Base-by-base conservation (phyloP, 1,140 invertebrate genomes). In the Propsilocerus akamusi region DNA sequence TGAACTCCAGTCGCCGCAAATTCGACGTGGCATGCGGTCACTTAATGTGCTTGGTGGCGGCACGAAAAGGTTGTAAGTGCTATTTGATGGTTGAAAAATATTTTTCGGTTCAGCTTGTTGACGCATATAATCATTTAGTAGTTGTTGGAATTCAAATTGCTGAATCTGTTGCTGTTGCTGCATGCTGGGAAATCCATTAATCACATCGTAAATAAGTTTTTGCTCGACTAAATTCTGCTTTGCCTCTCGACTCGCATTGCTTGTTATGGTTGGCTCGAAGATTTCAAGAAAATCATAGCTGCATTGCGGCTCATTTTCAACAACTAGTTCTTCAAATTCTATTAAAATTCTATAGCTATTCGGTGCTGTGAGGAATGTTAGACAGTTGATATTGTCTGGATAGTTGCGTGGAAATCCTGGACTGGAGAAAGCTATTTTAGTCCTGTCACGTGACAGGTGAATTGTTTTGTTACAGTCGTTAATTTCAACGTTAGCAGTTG, bases 1-100 rank as follows among this genome's bases (percentile, higher is more conserved):
- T 8, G 72, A 69, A 53, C 74, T 80, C 78, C 80, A 83, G 59
- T 86, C 78, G 2, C 82, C 82, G 61, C 83, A 87, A 4, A 77
- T 63, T 6, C 76, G 65, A 25, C 70, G 60, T 26, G 65, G 58
- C 17, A 59, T 57, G 2, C 52, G 47, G 11, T 57, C 34, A 41
- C 17, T 17, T 41, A 41, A 41, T 20, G 34, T 41, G 22, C 34
- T 41, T 5, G 34, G 34, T 17, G 34, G 34, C 22, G 34, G 34
- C 1, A 41, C 22, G 22, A 41, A 41, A 17, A 20, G 10, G 10
- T 41, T 41, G 10, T 41, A 41, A 17, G 34, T 41, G 14, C 14
- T 41, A 20, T 41, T 41, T 20, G 34, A 41, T 20, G 34, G 34
- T 17, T 41, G 34, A 20, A 41, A 41, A 17, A 41, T 41, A 17